Evolutionary conservation across 2,888 invertebrate species (phyloP).

Genomic region (Torymus tubicola): DNA sequence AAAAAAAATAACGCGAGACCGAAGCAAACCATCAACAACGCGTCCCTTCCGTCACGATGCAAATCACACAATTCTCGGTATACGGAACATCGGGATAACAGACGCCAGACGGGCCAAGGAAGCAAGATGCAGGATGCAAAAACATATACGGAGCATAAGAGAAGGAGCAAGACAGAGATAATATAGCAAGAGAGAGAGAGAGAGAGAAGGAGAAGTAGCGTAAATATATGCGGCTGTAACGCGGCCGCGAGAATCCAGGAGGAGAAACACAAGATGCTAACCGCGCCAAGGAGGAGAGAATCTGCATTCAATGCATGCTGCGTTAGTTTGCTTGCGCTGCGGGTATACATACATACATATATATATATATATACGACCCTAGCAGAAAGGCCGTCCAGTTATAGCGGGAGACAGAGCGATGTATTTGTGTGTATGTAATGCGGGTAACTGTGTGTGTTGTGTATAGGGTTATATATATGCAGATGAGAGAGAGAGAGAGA

Average conservation of each 20-base stretch:
- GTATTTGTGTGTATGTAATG: background rate
- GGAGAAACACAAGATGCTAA: constrained; percentile 62
- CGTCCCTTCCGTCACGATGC: background rate
- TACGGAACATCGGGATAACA: no score
- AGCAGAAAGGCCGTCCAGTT: constrained; percentile 66
- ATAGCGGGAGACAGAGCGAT: constrained; percentile 50
- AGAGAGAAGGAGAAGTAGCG: background rate
- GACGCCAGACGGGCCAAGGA: background rate
- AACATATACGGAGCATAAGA: constrained; percentile 1
- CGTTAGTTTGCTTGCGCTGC: constrained; percentile 67
- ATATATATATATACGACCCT: no score
- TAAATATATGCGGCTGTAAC: constrained; percentile 7
- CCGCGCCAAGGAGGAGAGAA: constrained; percentile 34
- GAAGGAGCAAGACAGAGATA: constrained; percentile 8
- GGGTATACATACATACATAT: no score
- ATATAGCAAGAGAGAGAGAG: constrained; percentile 5
- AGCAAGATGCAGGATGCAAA: background rate
- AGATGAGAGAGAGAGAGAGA: constrained; percentile 18
- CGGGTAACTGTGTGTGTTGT: background rate
- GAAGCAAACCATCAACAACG: no score
- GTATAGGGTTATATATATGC: background rate
- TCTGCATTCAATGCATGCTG: constrained; percentile 70
- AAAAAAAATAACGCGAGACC: no score
- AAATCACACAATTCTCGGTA: background rate
- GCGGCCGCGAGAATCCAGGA: constrained; percentile 40